Base-by-base conservation (phyloP, 2,888 invertebrate genomes). In the Scaptomyza flava region DNA sequence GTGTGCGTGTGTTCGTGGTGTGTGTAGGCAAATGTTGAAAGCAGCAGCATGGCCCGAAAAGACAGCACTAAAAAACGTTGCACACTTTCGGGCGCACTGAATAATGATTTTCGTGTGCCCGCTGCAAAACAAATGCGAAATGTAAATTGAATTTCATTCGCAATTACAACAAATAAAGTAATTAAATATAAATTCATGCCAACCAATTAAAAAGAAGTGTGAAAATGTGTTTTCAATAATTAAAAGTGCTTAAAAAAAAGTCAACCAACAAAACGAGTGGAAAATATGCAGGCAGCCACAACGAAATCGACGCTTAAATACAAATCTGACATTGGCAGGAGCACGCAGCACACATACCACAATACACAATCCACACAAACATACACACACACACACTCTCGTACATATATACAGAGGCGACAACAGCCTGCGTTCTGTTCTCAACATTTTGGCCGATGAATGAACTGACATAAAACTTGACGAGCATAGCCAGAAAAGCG, bases 21-120 rank as follows among this genome's bases (percentile, higher is more conserved):
- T 17, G 73, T 64, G 70, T 66, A 67, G 65, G 81, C 83, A 67
- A 82, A 82, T 80, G 81, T 68, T 87, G 61, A 86, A 81, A 78
- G 84, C 81, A 86, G 84, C 81, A 81, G 87, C 84, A 81, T 81
- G 81, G 87, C 81, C 85, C 82, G 87, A 83, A 83, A 77, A 87
- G 85, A 71, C 77, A 68, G 79, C 81, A 64, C 52, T 48, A 67
- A 80, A 69, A 83, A 84, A 63, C 81, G 77, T 63, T 88, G 78
- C 88, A 81, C 74, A 86, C 77, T 79, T 68, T 64, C 70, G 81
- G 59, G 71, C 79, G 72, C 77, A 79, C 84, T 77, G 86, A 88
- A 86, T 78, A 88, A 88, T 83, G 83, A 82, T 82, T 85, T 87
- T 82, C 71, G 67, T 79, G 68, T 75, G 75, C 69, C 70, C 77